A percentile compares a stretch with the other conserved stretches of the same genome.
phyloP scores from a whole-genome alignment of 2,888 invertebrate species.

The Mechanitis messenoides region DNA sequence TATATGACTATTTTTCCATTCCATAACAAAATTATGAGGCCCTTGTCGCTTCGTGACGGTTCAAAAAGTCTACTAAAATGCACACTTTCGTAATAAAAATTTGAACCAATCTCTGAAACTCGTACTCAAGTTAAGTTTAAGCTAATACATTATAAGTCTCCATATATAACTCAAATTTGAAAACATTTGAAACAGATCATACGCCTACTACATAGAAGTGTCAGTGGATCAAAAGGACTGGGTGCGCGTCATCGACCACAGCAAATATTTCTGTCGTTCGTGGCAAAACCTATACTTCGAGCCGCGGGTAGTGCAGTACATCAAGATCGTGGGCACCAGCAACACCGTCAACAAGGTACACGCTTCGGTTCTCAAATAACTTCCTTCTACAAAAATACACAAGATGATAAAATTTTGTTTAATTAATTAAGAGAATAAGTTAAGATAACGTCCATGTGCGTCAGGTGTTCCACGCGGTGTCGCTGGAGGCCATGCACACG shows the following conservation, averaged over 20 bases:
- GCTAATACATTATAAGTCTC: too few relatives aligned
- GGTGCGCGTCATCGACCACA: slow-evolving; percentile 95
- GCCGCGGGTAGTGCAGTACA: slow-evolving; percentile 89
- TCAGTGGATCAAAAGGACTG: slow-evolving; percentile 97
- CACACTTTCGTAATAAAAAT: too few relatives aligned
- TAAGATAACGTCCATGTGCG: not conserved
- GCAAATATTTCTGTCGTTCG: slow-evolving; percentile 93
- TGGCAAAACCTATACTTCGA: slow-evolving; percentile 97
- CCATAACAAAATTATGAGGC: too few relatives aligned
- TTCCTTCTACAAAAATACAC: not conserved
- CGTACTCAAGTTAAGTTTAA: too few relatives aligned
- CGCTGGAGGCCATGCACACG: slow-evolving; percentile 93
- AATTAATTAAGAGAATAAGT: not conserved
- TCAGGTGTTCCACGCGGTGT: slow-evolving; percentile 93
- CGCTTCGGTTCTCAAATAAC: not conserved
- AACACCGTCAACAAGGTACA: slow-evolving; percentile 94
- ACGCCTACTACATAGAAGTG: slow-evolving; percentile 93
- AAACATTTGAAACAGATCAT: slow-evolving; percentile 74
- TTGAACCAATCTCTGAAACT: too few relatives aligned
- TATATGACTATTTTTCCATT: too few relatives aligned
- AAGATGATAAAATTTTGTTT: too few relatives aligned
- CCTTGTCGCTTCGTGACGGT: too few relatives aligned
- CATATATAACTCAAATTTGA: too few relatives aligned
- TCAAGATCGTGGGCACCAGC: slow-evolving; percentile 90
- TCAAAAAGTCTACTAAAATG: too few relatives aligned